Base-by-base conservation (phyloP, 2,797 vertebrate species). In the Menidia menidia region DNA sequence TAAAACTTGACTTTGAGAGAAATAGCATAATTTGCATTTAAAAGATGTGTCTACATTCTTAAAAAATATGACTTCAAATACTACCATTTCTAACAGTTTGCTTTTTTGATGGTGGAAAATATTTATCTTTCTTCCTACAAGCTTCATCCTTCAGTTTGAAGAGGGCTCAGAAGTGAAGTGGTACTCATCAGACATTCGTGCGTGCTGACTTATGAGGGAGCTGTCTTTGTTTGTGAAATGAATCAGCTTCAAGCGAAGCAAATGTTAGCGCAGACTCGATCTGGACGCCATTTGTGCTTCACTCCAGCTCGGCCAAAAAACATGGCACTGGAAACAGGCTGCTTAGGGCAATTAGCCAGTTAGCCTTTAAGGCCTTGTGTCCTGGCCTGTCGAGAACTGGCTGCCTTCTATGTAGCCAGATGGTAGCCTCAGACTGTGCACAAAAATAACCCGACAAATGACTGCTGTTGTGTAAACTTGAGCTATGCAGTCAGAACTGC, bases 341-440 rank as follows among this genome's bases (percentile, higher is more conserved):
- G 85, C 85, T 87, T 63, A 62, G 84, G 90, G 89, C 88, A 80
- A 85, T 84, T 84, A 86, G 90, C 90, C 89, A 90, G 91, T 92
- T 92, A 89, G 88, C 90, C 90, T 88, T 88, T 83, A 85, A 84
- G 92, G 87, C 86, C 86, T 77, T 32, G 82, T 85, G 83, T 88
- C 89, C 86, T 66, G 87, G 82, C 88, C 88, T 73, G 85, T 68
- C 19, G 82, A 84, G 88, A 83, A 79, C 87, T 90, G 92, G 92
- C 88, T 72, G 78, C 73, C 87, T 80, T 54, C 78, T 57, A 39
- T 39, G 73, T 9, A 64, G 83, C 89, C 92, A 93, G 90, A 93
- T 93, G 92, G 92, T 84, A 61, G 88, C 85, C 82, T 80, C 84
- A 77, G 85, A 83, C 78, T 42, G 77, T 48, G 78, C 59, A 74